Evolutionary conservation across 2,888 invertebrate genomes (phyloP).

Genomic region (Molorchus minor): DNA sequence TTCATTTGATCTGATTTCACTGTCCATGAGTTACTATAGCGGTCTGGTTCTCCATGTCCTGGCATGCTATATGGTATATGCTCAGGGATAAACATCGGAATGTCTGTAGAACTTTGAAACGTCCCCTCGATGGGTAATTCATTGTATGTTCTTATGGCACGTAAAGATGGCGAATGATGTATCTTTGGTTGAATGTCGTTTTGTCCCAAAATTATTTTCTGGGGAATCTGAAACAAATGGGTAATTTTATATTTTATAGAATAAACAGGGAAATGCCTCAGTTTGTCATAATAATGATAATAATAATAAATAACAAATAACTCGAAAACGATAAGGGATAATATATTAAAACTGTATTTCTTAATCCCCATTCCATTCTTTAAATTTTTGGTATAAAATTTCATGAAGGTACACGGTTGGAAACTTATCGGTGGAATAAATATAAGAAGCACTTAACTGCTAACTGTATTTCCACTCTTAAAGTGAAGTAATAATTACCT

Average conservation of each 20-base stretch:
- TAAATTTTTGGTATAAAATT: neutral
- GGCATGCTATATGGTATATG: conserved; percentile 24
- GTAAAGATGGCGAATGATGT: conserved; percentile 56
- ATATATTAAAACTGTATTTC: neutral
- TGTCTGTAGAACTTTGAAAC: conserved; percentile 37
- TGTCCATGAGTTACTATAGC: conserved; percentile 35
- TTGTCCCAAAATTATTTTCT: conserved; percentile 41
- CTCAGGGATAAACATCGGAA: conserved; percentile 36
- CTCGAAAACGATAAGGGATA: neutral
- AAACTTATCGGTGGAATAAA: no score
- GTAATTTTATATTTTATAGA: neutral
- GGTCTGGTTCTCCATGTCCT: neutral
- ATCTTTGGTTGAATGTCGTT: no score
- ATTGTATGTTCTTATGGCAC: conserved; percentile 59
- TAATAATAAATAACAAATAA: neutral
- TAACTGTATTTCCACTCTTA: no score
- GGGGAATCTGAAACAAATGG: conserved; percentile 43
- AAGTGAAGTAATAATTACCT: no score
- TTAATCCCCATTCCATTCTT: neutral
- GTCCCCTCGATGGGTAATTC: conserved; percentile 55
- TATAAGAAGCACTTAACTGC: no score
- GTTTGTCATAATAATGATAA: neutral
- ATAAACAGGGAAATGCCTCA: neutral
- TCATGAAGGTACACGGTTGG: neutral
- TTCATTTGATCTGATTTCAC: conserved; percentile 38